Base-by-base conservation (phyloP, 2,113 vertebrate genomes). In the Terrapene triunguis region DNA sequence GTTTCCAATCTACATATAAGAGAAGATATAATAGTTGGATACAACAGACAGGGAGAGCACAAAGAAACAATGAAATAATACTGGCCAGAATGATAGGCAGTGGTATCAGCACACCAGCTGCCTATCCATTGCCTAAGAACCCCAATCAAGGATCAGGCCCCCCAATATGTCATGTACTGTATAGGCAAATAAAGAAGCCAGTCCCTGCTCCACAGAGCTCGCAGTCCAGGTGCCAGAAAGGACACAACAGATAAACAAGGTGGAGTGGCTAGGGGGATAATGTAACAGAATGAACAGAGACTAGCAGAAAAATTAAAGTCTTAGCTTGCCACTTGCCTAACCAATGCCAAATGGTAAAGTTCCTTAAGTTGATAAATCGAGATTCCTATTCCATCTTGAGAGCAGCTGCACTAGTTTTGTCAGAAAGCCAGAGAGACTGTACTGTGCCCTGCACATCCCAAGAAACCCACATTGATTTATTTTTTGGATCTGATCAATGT, bases 91-190 rank as follows among this genome's bases (percentile, higher is more conserved):
- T 2, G 22, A 27, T 84, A 53, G 3, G 2, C 4, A 55, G 10
- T 35, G 5, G 8, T 8, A 13, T 35, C 1, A 9, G 17, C 50
- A 22, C 50, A 79, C 29, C 47, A 35, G 14, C 47, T 50, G 29
- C 29, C 35, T 35, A 51, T 16, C 50, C 32, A 6, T 13, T 51
- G 42, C 14, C 35, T 48, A 29, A 62, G 29, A 29, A 62, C 12
- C 57, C 29, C 5, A 59, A 1, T 4, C 35, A 8, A 42, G 21
- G 69, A 24, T 8, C 22, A 69, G 55, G 65, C 25, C 3, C 3
- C 1, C 8, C 0, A 3, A 3, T 89, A 74, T 53, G 5, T 25
- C 2, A 87, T 87, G 29, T 0, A 0, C 1, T 72, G 13, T 13
- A 38, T 7, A 59, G 44, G 35, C 2, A n/a, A 48, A 6, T 19